These are phyloP conservation scores for Sebastes steindachneri DNA, from an alignment of 2,797 vertebrate genomes.

Conservation along the genomic window DNA sequence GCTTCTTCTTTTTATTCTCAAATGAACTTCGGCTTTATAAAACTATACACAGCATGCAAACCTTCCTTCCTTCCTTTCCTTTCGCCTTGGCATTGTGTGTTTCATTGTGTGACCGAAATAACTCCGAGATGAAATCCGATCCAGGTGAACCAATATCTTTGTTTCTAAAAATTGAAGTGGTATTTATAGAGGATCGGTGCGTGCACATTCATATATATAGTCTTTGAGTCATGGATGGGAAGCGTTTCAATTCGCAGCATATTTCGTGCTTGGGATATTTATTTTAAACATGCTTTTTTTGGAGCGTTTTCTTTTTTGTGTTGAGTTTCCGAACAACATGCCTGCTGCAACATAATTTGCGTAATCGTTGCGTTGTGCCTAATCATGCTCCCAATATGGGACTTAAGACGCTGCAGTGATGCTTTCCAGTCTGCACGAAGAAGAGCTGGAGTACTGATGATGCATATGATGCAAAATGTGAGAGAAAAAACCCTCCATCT, in stretches of 20 bases:
- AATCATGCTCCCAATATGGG: constrained; percentile 81
- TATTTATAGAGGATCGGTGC: background rate
- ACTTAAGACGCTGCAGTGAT: constrained; percentile 82
- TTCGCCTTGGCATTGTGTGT: constrained; percentile 39
- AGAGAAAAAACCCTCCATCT: constrained; percentile 46
- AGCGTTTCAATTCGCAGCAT: constrained; percentile 9
- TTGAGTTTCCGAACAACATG: constrained; percentile 68
- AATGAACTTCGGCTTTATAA: constrained; percentile 68
- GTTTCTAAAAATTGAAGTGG: constrained; percentile 15
- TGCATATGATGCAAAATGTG: constrained; percentile 47
- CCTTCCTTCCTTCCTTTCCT: constrained; percentile 2
- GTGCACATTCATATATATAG: constrained; percentile 1
- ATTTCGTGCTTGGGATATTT: constrained; percentile 27
- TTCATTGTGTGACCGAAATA: constrained; percentile 64
- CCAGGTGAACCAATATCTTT: constrained; percentile 52
- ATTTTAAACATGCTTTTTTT: constrained; percentile 15
- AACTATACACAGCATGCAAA: constrained; percentile 60
- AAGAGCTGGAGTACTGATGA: constrained; percentile 56
- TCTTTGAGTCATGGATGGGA: constrained; percentile 3
- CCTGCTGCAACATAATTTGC: constrained; percentile 80
- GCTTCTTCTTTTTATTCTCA: constrained; percentile 9
- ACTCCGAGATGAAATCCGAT: constrained; percentile 63
- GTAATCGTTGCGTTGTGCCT: constrained; percentile 84
- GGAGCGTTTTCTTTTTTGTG: constrained; percentile 2
- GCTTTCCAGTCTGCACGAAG: constrained; percentile 67